Base-by-base conservation (phyloP, 2,797 vertebrate genomes). In the Premnoplex brunnescens region DNA sequence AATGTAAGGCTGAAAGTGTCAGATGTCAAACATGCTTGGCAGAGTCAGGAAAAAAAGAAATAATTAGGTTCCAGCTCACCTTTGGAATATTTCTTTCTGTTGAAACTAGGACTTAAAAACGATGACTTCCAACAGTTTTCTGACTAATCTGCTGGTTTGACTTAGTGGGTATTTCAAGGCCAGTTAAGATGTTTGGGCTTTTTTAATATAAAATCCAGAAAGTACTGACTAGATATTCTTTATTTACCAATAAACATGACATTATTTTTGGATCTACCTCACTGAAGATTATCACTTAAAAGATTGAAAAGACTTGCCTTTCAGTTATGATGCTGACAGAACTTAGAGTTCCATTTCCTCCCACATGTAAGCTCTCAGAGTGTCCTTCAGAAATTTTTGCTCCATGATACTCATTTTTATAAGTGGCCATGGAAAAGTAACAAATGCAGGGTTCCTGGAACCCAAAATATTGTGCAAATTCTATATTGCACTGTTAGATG, bases 241-340 rank as follows among this genome's bases (percentile, higher is more conserved):
- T 28, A 21, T 68, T 84, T 91, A 23, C 0, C 0, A 55, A 10
- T 46, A 67, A 80, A 24, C 4, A 9, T 27, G 8, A 4, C 3
- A 8, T 32, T 49, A 14, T 67, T 86, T 77, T 78, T 81, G 3
- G 63, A 22, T 68, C 18, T 32, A 14, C 5, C 41, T 22, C 21
- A 30, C 4, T 51, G 28, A 41, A 27, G 21, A 27, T 54, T 39
- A 20, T 54, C 22, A 36, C 62, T 81, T 66, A 28, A 66, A 54
- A 46, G 7, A 26, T 6, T 23, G 24, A 41, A 39, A 72, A 41
- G 2, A 18, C 49, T 49, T 66, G 5, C 14, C 17, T 36, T 72
- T 60, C 20, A 27, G 1, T 84, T 83, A 17, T 11, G 10, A 66
- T 80, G 23, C 15, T 58, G 24, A 18, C 4, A 32, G 39, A 74